A percentile compares a stretch with the other conserved stretches of the same genome.
Evolutionary conservation across 2,888 invertebrate species (phyloP).

Genomic region (Tetropium fuscum): DNA sequence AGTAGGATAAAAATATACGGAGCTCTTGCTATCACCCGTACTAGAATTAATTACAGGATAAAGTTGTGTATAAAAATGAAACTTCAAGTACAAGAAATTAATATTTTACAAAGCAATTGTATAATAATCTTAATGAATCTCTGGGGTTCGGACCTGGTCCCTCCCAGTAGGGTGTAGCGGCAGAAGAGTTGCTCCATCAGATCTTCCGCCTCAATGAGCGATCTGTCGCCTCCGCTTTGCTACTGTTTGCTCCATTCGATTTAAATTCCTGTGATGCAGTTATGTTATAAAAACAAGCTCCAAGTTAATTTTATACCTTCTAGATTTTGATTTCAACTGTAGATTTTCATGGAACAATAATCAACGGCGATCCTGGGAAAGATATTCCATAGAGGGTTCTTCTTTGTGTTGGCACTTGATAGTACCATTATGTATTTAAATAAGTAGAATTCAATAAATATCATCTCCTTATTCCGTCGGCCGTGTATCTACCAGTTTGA

Average conservation of each 20-base stretch:
- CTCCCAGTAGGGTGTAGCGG: slow-evolving; percentile 53
- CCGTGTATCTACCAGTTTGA: too few relatives aligned
- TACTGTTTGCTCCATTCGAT: slow-evolving; percentile 62
- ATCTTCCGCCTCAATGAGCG: slow-evolving; percentile 61
- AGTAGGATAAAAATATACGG: too few relatives aligned
- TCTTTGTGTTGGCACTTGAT: not conserved
- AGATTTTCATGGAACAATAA: slow-evolving; percentile 28
- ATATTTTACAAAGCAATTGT: not conserved
- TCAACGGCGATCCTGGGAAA: not conserved
- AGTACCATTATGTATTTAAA: not conserved
- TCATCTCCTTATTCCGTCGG: too few relatives aligned
- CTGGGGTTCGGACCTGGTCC: slow-evolving; percentile 48
- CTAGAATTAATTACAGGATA: too few relatives aligned
- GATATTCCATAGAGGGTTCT: slow-evolving; percentile 3
- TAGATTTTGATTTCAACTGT: slow-evolving; percentile 41
- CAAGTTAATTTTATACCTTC: slow-evolving; percentile 44
- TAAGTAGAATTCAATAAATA: too few relatives aligned
- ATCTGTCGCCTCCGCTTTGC: slow-evolving; percentile 62
- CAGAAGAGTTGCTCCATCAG: slow-evolving; percentile 54
- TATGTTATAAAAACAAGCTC: slow-evolving; percentile 53
- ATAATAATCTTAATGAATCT: not conserved
- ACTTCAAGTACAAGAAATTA: too few relatives aligned
- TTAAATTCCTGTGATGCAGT: slow-evolving; percentile 62
- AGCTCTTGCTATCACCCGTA: too few relatives aligned
- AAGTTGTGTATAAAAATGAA: too few relatives aligned